Evolutionary conservation across 2,797 vertebrate species (phyloP).

Genomic region (Mormyrops boulengeri): DNA sequence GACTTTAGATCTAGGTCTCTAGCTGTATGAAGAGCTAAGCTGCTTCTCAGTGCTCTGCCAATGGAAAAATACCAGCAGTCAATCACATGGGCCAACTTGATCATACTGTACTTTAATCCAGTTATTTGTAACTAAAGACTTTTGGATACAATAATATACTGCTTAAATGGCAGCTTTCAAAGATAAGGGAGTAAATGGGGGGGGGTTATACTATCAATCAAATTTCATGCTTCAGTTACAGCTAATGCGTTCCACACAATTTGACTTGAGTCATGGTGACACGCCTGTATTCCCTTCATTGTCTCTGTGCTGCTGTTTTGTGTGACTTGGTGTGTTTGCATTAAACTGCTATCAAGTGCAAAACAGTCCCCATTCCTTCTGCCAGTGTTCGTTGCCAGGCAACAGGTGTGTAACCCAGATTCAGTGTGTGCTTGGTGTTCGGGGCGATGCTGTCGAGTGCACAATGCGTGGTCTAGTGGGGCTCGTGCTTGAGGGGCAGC

Average conservation of each 20-base stretch:
- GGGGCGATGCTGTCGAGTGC: neutral
- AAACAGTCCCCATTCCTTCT: neutral
- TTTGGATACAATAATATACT: neutral
- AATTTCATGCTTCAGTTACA: neutral
- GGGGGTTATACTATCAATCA: neutral
- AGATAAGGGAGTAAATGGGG: neutral
- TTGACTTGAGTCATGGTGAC: neutral
- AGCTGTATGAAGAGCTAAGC: neutral
- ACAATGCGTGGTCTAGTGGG: neutral
- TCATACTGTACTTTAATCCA: neutral
- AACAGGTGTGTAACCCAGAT: neutral
- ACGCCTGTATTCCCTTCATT: neutral
- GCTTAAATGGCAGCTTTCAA: neutral
- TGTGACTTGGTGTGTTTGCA: neutral
- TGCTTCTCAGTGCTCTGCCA: neutral
- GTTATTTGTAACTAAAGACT: neutral
- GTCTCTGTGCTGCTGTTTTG: neutral
- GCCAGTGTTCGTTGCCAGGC: slow-evolving; percentile 2
- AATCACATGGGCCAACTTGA: neutral
- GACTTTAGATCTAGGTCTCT: neutral
- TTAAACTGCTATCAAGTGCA: neutral
- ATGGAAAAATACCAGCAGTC: neutral
- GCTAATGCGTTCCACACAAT: neutral
- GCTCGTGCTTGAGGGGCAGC: neutral
- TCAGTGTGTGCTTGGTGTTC: neutral